Conservation (phyloP, 1,140 invertebrate species). For the Drosophila sproati region DNA sequence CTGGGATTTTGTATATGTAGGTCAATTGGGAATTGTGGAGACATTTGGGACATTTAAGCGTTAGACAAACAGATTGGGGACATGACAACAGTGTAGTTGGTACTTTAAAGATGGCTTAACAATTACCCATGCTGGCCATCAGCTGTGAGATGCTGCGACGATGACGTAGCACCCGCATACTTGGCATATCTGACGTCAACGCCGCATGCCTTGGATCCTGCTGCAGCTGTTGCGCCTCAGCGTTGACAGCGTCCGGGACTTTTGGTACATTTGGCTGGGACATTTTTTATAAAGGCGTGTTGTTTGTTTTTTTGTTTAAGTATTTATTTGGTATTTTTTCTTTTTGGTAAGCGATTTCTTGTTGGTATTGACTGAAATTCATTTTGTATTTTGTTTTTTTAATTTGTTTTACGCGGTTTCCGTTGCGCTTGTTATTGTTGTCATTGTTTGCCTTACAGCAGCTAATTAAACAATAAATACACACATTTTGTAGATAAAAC, state of each 20-base stretch:
- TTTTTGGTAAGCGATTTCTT: conserved; percentile 56
- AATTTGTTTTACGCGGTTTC: conserved; percentile 29
- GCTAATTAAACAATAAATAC: conserved; percentile 61
- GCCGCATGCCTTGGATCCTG: conserved; percentile 21
- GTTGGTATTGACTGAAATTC: conserved; percentile 23
- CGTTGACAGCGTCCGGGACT: background rate
- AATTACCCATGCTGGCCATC: conserved; percentile 82
- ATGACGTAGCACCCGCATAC: conserved; percentile 70
- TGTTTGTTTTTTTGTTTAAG: conserved; percentile 23
- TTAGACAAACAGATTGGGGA: too few species aligned
- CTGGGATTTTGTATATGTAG: background rate
- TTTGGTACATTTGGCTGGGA: conserved; percentile 21
- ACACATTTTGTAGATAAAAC: conserved; percentile 29
- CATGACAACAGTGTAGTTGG: background rate
- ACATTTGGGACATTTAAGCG: background rate
- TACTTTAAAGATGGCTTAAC: background rate
- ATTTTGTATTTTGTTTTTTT: conserved; percentile 40
- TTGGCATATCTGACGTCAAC: conserved; percentile 37
- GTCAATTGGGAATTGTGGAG: background rate
- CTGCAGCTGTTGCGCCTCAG: conserved; percentile 45
- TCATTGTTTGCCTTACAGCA: conserved; percentile 13
- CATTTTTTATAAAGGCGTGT: background rate
- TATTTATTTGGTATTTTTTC: conserved; percentile 57
- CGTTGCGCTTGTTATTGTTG: conserved; percentile 23
- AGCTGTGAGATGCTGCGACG: conserved; percentile 83